Base-by-base conservation (phyloP, 1,140 invertebrate species). In the Adelges cooleyi region DNA sequence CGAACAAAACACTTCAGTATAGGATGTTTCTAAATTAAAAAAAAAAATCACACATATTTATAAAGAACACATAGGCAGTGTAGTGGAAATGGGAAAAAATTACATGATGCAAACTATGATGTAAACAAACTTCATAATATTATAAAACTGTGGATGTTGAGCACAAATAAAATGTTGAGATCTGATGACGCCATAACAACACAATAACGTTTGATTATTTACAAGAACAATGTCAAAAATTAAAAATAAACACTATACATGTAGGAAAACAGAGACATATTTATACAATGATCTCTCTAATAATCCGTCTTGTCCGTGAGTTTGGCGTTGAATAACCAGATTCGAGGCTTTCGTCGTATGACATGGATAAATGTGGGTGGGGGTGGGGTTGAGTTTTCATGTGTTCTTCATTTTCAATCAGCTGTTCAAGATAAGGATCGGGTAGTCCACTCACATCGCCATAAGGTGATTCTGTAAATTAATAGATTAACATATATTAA, bases 301-400 rank as follows among this genome's bases (percentile, higher is more conserved):
- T 94, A 73, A 95, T 90, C 73, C 91, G 78, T 65, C 90, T 81
- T 70, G 86, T 88, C 71, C 90, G 83, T 69, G 89, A 90, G 78
- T 92, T 94, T 42, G 90, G 91, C 65, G 90, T 93, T 44, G 90
- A 93, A 75, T 92, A 94, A 9, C 90, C 91, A 51, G 89, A 92
- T 75, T 94, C 90, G 13, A 92, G 80, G 68, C 87, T 90, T 76
- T 93, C 90, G 76, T 94, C 92, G 75, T 92, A 93, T 72, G 87
- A 88, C 65, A 92, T 80, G 48, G 86, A 88, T 71, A 90, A 82
- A 74, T 90, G 88, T 72, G 86, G 85, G 53, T 86, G 83, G n/a
- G 85, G 84, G n/a, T n/a, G n/a, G n/a, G n/a, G n/a, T n/a, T n/a
- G n/a, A 65, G 78, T 71, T 68, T 76, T 76, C 66, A 74, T 71